Evolutionary conservation across 2,113 vertebrate species (phyloP).

Genomic region (Corvus hawaiiensis): DNA sequence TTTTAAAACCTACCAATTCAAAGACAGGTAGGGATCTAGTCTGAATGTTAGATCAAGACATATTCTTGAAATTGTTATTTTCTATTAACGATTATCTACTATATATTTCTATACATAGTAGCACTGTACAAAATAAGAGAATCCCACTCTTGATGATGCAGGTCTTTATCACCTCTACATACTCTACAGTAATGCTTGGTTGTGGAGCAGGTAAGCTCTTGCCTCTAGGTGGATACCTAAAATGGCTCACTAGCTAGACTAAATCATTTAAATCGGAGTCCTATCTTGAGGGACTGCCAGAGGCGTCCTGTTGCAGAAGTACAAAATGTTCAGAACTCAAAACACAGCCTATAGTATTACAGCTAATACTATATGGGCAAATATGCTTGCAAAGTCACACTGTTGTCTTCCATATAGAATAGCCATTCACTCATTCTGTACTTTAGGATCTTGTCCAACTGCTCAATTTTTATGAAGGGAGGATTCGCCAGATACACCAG

Average conservation of each 20-base stretch:
- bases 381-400: background rate
- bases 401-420: background rate
- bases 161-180: background rate
- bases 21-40: background rate
- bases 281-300: background rate
- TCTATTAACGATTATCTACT: background rate
- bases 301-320: background rate
- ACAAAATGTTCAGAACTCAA: background rate
- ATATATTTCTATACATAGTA: background rate
- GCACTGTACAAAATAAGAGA: background rate
- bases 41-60: background rate
- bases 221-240: background rate
- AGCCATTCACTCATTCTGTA: background rate
- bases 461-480: background rate
- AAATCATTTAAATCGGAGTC: background rate
- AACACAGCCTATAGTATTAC: background rate
- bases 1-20: background rate
- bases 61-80: background rate
- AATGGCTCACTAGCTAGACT: background rate
- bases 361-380: background rate
- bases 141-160: background rate
- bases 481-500: background rate
- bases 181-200: background rate
- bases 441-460: background rate
- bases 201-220: background rate